Percentiles rank a stretch among this genome's conserved stretches.
These are phyloP conservation scores for Pelmatolapia mariae DNA, from an alignment of 2,113 vertebrate genomes.

Conservation along the genomic window DNA sequence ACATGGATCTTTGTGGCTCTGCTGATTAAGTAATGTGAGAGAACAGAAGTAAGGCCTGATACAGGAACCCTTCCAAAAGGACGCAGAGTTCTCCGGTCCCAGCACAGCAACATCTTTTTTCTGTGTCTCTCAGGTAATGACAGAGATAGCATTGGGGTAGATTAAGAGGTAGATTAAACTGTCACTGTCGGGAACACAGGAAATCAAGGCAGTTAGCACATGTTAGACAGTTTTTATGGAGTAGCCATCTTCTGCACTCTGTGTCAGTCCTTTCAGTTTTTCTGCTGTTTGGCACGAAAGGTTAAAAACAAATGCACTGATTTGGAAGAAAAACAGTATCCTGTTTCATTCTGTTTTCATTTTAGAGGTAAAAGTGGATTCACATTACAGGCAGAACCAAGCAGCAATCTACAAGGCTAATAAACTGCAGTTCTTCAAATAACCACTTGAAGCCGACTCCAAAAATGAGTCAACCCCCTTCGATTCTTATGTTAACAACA, in stretches of 20 bases:
- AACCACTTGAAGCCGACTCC: neutral
- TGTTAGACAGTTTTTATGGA: neutral
- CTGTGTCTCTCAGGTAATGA: slow-evolving; percentile 59
- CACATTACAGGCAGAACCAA: neutral
- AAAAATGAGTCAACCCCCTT: neutral
- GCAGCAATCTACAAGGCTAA: neutral
- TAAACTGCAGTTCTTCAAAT: neutral
- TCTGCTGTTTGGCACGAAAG: slow-evolving; percentile 31
- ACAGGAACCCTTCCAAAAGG: slow-evolving; percentile 58
- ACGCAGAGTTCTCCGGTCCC: slow-evolving; percentile 55
- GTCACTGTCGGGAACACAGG: neutral
- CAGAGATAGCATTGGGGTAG: slow-evolving; percentile 6
- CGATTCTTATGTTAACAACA: neutral
- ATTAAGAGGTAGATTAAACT: slow-evolving; percentile 15
- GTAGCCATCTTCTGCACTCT: slow-evolving; percentile 35
- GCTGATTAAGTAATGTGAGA: slow-evolving; percentile 50
- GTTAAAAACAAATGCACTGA: slow-evolving; percentile 5
- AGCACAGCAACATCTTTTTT: slow-evolving; percentile 55
- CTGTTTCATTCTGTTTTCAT: slow-evolving; percentile 31
- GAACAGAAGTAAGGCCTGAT: slow-evolving; percentile 22
- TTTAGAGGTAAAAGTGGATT: neutral
- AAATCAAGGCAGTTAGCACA: neutral
- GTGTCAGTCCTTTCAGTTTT: slow-evolving; percentile 5
- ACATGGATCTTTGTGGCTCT: slow-evolving; percentile 2
- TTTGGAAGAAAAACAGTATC: slow-evolving; percentile 20